phyloP scores from a whole-genome alignment of 2,888 invertebrate species.

The Osedax fenrisi region DNA sequence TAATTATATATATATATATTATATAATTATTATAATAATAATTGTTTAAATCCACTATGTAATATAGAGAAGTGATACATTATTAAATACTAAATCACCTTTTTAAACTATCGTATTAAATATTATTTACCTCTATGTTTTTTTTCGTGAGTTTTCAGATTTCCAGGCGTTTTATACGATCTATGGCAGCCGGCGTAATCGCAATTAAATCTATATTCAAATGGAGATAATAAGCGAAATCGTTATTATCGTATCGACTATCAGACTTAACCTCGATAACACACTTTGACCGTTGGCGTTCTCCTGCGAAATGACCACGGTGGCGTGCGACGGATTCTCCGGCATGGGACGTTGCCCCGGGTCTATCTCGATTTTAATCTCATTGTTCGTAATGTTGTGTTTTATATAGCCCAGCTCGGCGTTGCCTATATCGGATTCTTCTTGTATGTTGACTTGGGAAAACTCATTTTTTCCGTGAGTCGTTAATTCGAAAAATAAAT shows the following conservation, averaged over 20 bases:
- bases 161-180: conserved; percentile 83
- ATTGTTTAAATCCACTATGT: no score
- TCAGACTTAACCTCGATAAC: no score
- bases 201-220: no score
- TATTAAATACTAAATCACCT: no score
- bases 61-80: no score
- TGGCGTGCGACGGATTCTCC: conserved; percentile 61
- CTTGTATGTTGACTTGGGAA: background rate
- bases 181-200: conserved; percentile 75
- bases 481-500: background rate
- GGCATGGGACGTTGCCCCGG: conserved; percentile 60
- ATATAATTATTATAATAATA: no score
- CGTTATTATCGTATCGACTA: no score
- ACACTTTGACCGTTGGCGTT: conserved; percentile 44
- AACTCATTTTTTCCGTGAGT: background rate
- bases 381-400: conserved; percentile 60
- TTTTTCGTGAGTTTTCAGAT: conserved; percentile 84
- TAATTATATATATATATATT: no score
- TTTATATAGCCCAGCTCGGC: conserved; percentile 55
- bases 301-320: conserved; percentile 59
- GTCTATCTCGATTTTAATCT: conserved; percentile 61
- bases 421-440: background rate
- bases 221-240: no score
- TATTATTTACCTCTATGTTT: conserved; percentile 91
- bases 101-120: no score